Conservation (phyloP, 2,797 vertebrate genomes). For the Cryptoprocta ferox region DNA sequence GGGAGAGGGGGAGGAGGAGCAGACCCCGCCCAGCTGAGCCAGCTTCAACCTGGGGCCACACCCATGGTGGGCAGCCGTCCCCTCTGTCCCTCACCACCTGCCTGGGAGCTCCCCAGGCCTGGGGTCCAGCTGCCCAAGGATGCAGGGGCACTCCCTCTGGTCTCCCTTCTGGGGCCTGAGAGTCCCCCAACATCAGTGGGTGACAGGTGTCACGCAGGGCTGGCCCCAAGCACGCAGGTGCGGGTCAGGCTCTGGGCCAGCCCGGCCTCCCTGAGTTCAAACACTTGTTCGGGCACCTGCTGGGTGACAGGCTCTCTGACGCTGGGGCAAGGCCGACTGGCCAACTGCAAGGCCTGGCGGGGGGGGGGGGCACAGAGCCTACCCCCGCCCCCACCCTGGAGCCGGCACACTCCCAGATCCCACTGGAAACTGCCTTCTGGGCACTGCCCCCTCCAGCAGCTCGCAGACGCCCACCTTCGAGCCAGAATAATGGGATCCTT, state of each 20-base stretch:
- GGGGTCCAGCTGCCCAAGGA: neutral
- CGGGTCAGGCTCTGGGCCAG: neutral
- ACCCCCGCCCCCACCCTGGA: neutral
- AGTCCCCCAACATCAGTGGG: rapidly evolving
- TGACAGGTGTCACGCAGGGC: rapidly evolving
- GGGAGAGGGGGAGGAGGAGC: neutral
- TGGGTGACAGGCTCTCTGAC: neutral
- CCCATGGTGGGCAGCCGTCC: neutral
- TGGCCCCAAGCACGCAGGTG: neutral
- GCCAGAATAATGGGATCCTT: neutral
- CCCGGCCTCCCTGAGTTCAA: neutral
- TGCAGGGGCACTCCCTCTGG: neutral
- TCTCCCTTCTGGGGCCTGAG: neutral
- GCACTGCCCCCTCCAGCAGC: neutral
- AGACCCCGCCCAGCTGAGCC: neutral
- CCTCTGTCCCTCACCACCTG: neutral
- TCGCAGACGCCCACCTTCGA: neutral
- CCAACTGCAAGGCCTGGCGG: neutral
- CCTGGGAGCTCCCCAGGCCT: neutral
- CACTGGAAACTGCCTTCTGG: neutral
- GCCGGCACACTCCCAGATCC: neutral
- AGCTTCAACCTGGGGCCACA: neutral
- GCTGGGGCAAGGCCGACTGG: rapidly evolving
- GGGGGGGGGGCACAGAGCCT: neutral
- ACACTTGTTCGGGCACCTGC: neutral